Percentiles rank a stretch among this genome's conserved stretches.
Conservation (phyloP, 2,888 invertebrate genomes). For the Mycalesis mineus region DNA sequence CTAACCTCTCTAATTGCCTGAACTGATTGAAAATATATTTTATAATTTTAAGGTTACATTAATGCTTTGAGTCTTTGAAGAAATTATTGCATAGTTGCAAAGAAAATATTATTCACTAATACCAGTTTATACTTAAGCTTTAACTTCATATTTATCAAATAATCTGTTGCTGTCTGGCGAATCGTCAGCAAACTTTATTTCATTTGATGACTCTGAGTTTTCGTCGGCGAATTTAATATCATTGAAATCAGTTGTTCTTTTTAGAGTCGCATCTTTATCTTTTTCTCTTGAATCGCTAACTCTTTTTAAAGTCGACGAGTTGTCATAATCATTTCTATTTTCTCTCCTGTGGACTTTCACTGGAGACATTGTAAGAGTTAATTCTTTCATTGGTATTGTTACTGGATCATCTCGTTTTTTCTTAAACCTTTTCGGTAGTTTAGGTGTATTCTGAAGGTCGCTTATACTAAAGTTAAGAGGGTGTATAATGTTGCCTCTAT, state of each 20-base stretch:
- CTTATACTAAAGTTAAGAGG: constrained; percentile 72
- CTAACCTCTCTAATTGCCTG: no score
- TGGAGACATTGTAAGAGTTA: constrained; percentile 60
- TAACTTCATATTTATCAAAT: constrained; percentile 61
- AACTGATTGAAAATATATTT: background rate
- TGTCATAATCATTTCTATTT: constrained; percentile 48
- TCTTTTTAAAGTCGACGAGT: constrained; percentile 75
- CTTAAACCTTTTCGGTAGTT: constrained; percentile 51
- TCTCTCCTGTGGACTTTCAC: constrained; percentile 59
- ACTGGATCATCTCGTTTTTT: constrained; percentile 56
- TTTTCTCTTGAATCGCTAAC: constrained; percentile 83
- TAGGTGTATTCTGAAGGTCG: constrained; percentile 67
- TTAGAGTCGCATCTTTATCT: constrained; percentile 78
- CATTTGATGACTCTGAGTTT: constrained; percentile 77
- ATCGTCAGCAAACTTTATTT: constrained; percentile 69
- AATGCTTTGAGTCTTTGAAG: constrained; percentile 3
- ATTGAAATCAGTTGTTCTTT: constrained; percentile 77
- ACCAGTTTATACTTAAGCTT: constrained; percentile 39
- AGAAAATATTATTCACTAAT: background rate
- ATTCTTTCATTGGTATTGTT: constrained; percentile 63
- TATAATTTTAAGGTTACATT: background rate
- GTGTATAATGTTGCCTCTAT: constrained; percentile 67
- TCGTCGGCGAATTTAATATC: constrained; percentile 86
- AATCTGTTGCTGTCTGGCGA: constrained; percentile 70
- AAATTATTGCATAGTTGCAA: background rate